Evolutionary conservation across 2,113 vertebrate genomes (phyloP), one percentile per base, ranked within the genome.

Genomic region (Okapia johnstoni): DNA sequence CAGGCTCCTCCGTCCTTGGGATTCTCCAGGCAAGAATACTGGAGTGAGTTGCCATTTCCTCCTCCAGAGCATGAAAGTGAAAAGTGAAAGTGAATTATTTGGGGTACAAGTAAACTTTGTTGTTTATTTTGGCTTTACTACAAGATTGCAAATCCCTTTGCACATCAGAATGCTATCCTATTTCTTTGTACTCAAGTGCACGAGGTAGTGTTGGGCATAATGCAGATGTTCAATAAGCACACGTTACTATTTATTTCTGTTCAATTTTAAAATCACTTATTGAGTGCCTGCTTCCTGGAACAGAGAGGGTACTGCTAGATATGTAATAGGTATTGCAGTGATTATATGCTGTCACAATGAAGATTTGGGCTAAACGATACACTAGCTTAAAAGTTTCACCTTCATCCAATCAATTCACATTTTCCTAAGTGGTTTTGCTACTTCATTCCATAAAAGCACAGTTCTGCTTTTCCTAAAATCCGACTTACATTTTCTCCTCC

Each of bases 71-170:
- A n/a, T n/a, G n/a, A n/a, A n/a, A n/a, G n/a, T n/a, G n/a, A n/a
- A n/a, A n/a, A n/a, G n/a, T n/a, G n/a, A n/a, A n/a, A n/a, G n/a
- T n/a, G n/a, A n/a, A n/a, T n/a, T n/a, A n/a, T n/a, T n/a, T n/a
- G n/a, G 40, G 0, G 1, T 50, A 66, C 30, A 54, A 88, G 55
- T 46, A 79, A 63, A 83, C 5, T 66, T 55, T 61, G 58, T 77
- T 88, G 48, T 52, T 89, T 70, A 48, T 73, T 58, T 81, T 81
- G 36, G 6, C 63, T 76, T 93, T 81, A 76, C 63, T 61, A 48
- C 73, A 87, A 80, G 25, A 60, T 86, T 86, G 83, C 91, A 95
- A 85, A n/a, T 14, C 13, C 21, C 80, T 94, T 54, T 92, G 52
- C 57, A 94, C 85, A 77, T 21, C 81, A 73, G 28, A 84, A 85